phyloP scores from a whole-genome alignment of 2,113 vertebrate species.

The Lepisosteus osseus region DNA sequence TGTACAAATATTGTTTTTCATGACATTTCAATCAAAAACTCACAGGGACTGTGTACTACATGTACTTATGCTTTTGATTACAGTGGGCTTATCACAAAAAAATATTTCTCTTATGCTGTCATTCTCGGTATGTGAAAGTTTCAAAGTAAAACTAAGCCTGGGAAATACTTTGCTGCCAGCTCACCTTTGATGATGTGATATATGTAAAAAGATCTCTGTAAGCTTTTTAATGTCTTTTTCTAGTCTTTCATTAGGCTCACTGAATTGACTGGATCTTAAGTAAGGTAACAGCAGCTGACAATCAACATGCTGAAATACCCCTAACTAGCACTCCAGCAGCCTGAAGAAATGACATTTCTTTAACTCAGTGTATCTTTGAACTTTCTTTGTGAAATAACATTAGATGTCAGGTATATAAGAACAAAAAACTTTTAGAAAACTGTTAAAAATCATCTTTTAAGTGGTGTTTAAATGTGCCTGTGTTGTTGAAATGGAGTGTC shows the following conservation, averaged over 20 bases:
- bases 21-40: constrained; percentile 2
- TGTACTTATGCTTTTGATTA: constrained; percentile 11
- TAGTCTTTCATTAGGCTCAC: not conserved
- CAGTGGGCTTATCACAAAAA: not conserved
- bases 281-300: constrained; percentile 27
- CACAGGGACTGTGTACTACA: not conserved
- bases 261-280: constrained; percentile 16
- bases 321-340: constrained; percentile 1
- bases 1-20: constrained; percentile 12
- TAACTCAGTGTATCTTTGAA: constrained; percentile 28
- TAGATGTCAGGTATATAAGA: constrained; percentile 18
- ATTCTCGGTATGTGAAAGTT: constrained; percentile 3
- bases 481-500: constrained; percentile 11
- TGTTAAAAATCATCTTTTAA: constrained; percentile 17
- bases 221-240: not conserved
- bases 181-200: constrained; percentile 32
- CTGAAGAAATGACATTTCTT: constrained; percentile 24
- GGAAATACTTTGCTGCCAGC: not conserved
- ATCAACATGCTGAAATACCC: constrained; percentile 12
- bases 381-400: constrained; percentile 32
- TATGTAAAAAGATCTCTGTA: constrained; percentile 6
- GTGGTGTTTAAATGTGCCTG: constrained; percentile 8
- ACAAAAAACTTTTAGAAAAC: no score
- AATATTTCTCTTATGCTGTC: not conserved
- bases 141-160: not conserved